A percentile compares a stretch with the other conserved stretches of the same genome.
phyloP scores from a whole-genome alignment of 2,113 vertebrate genomes.

The Orycteropus afer region DNA sequence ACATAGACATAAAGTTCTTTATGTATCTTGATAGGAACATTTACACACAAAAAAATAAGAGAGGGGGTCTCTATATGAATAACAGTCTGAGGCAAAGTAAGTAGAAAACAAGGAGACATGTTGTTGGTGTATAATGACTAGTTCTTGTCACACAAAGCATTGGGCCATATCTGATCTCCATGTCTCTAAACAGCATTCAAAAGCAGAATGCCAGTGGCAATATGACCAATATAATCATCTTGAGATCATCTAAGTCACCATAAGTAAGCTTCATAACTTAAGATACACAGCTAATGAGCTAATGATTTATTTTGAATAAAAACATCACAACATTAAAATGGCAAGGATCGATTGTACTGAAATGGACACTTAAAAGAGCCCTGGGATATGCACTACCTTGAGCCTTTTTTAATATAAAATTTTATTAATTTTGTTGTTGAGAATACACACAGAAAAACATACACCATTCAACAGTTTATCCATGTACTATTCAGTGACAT shows the following conservation, averaged over 20 bases:
- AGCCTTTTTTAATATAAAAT: background rate
- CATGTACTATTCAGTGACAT: no score
- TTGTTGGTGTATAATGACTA: background rate
- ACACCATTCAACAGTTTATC: no score
- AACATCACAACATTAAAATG: background rate
- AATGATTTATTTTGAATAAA: slow-evolving; percentile 42
- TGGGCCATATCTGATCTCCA: background rate
- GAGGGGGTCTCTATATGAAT: background rate
- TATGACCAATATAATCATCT: background rate
- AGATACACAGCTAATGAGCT: background rate
- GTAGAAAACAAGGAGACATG: background rate
- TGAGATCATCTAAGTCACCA: background rate
- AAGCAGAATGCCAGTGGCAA: background rate
- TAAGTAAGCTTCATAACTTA: slow-evolving; percentile 8
- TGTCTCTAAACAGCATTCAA: background rate
- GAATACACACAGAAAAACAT: no score
- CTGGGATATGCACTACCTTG: background rate
- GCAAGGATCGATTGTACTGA: slow-evolving; percentile 1
- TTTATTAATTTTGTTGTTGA: no score
- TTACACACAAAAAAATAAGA: background rate
- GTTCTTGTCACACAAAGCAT: background rate
- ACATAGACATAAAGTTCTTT: background rate
- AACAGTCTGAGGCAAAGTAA: background rate
- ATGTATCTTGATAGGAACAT: background rate
- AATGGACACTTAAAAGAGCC: slow-evolving; percentile 7